These are phyloP conservation scores for Mallotus villosus DNA, from an alignment of 2,797 vertebrate genomes.

Conservation along the genomic window DNA sequence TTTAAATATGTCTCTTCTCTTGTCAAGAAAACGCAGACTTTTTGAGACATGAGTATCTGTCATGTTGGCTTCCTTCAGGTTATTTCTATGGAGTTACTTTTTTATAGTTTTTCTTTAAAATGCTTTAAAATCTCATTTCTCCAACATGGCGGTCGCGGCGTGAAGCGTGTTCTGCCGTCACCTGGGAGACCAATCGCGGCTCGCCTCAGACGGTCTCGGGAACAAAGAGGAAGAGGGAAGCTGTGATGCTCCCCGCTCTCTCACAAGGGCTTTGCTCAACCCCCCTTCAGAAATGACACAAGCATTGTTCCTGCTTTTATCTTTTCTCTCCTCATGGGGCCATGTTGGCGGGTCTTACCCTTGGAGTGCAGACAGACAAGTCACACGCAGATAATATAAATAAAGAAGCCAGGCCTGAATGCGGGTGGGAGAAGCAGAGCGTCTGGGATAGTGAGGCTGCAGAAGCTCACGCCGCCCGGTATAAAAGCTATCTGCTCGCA, in stretches of 20 bases:
- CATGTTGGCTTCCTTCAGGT: background rate
- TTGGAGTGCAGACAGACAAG: constrained; percentile 29
- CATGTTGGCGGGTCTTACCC: constrained; percentile 35
- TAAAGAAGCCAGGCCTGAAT: constrained; percentile 18
- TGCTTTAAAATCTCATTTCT: constrained; percentile 23
- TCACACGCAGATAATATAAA: constrained; percentile 25
- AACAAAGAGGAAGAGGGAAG: constrained; percentile 25
- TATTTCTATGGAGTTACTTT: background rate
- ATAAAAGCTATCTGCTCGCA: constrained; percentile 47
- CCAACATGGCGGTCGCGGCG: background rate
- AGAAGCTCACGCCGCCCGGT: constrained; percentile 6
- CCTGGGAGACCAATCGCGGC: constrained; percentile 27
- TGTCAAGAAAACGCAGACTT: background rate
- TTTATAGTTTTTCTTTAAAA: background rate
- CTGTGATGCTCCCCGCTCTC: background rate
- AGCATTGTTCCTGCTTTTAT: constrained; percentile 44
- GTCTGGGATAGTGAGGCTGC: background rate
- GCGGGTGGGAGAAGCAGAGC: background rate
- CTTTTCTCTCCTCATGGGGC: constrained; percentile 21
- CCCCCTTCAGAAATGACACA: constrained; percentile 34
- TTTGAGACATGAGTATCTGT: background rate
- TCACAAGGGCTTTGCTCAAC: background rate
- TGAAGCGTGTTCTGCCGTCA: constrained; percentile 11
- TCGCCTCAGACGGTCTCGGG: constrained; percentile 8
- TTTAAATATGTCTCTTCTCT: background rate